Evolutionary conservation across 1,140 invertebrate species (phyloP).

Genomic region (Tetramorium parvispinum): DNA sequence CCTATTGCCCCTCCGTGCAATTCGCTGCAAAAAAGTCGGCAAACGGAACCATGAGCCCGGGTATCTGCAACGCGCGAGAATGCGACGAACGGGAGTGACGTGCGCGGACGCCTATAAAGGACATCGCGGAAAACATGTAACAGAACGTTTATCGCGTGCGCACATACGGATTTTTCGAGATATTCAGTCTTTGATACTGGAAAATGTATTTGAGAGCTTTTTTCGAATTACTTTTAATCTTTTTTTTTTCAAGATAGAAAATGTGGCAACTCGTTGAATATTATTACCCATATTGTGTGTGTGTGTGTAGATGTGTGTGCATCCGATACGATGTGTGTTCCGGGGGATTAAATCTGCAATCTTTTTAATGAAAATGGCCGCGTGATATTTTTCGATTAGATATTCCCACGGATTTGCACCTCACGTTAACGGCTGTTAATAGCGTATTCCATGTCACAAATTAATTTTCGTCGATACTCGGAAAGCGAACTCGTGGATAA

Average conservation of each 20-base stretch:
- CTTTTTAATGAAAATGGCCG: conserved; percentile 11
- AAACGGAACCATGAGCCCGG: conserved; percentile 14
- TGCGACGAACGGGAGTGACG: conserved; percentile 21
- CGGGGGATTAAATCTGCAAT: conserved; percentile 19
- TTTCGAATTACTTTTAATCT: background rate
- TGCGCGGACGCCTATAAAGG: background rate
- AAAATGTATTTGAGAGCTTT: background rate
- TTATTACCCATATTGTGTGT: background rate
- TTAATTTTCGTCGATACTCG: conserved; percentile 43
- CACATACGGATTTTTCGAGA: background rate
- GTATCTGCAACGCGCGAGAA: conserved; percentile 27
- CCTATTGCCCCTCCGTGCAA: conserved; percentile 9
- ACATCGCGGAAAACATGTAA: background rate
- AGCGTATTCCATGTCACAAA: conserved; percentile 37
- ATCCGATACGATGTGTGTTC: background rate
- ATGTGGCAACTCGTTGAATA: background rate
- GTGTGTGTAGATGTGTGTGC: background rate
- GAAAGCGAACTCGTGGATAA: conserved; percentile 13
- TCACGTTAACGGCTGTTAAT: conserved; percentile 25
- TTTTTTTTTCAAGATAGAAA: background rate
- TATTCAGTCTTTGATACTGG: background rate
- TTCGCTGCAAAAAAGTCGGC: conserved; percentile 24
- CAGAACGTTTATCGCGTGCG: background rate
- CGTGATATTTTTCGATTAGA: conserved; percentile 7
- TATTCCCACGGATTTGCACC: conserved; percentile 16